A percentile compares a stretch with the other conserved stretches of the same genome.
Evolutionary conservation across 2,888 invertebrate species (phyloP).

Genomic region (Hydrotaea cyrtoneurina): DNA sequence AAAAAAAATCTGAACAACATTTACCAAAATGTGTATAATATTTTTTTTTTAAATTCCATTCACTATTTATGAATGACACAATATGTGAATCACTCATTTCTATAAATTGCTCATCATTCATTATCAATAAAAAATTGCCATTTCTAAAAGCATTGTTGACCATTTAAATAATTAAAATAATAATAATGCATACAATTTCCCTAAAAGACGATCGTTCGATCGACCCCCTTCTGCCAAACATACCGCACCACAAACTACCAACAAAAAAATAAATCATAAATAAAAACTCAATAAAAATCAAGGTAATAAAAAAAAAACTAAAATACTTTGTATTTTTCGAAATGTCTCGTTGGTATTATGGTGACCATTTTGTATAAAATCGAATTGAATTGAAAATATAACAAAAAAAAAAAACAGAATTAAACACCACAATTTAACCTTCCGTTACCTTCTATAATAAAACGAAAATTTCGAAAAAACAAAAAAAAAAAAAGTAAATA

Average conservation of each 20-base stretch:
- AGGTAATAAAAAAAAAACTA: conserved; percentile 60
- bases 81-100: background rate
- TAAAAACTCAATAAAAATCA: conserved; percentile 56
- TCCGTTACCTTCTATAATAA: conserved; percentile 66
- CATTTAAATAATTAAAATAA: background rate
- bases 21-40: background rate
- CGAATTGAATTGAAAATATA: conserved; percentile 2
- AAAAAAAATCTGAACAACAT: no score
- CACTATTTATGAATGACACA: no score
- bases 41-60: no score
- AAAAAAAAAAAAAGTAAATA: conserved; percentile 33
- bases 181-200: background rate
- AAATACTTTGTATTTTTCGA: conserved; percentile 31
- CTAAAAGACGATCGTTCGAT: background rate
- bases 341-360: conserved; percentile 49
- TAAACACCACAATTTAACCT: conserved; percentile 61
- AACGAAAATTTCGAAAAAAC: conserved; percentile 44
- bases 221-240: no score
- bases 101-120: background rate
- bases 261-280: background rate
- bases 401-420: conserved; percentile 38
- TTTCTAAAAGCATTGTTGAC: background rate
- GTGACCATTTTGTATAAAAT: conserved; percentile 51
- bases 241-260: no score
- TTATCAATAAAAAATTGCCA: background rate